Conservation (phyloP, 2,113 vertebrate genomes). For the Sinocyclocheilus rhinocerous region DNA sequence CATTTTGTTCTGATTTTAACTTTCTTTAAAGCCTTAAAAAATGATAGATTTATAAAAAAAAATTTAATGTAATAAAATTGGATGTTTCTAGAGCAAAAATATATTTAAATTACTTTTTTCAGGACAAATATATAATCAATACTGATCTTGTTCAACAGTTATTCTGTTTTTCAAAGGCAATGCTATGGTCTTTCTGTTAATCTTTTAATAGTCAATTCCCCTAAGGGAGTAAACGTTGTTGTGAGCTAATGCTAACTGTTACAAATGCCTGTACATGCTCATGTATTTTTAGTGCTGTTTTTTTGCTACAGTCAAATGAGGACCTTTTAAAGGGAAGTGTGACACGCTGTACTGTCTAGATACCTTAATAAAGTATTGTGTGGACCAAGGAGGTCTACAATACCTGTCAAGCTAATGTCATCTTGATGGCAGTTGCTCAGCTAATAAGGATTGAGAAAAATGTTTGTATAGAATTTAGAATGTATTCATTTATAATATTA, state of each 20-base stretch:
- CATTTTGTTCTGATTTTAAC: too few species aligned
- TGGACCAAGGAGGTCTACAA: not conserved
- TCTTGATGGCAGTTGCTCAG: not conserved
- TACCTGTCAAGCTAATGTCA: not conserved
- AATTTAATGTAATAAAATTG: too few species aligned
- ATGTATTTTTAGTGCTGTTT: conserved; percentile 68
- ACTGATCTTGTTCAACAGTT: not conserved
- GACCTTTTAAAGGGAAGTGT: conserved; percentile 74
- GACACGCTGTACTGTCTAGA: conserved; percentile 58
- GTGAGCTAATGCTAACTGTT: conserved; percentile 16
- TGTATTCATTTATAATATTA: not conserved
- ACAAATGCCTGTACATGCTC: conserved; percentile 11
- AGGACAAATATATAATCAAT: not conserved
- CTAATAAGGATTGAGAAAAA: not conserved
- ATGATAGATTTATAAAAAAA: too few species aligned
- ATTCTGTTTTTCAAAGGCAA: not conserved
- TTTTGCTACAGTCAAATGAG: conserved; percentile 73
- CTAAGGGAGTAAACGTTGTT: conserved; percentile 24
- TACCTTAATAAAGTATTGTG: conserved; percentile 46
- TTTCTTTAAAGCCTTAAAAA: too few species aligned
- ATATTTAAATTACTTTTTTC: too few species aligned
- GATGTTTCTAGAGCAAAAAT: too few species aligned
- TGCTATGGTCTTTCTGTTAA: not conserved
- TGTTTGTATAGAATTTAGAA: not conserved
- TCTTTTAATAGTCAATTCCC: conserved; percentile 29